Base-by-base conservation (phyloP, 2,113 vertebrate species). In the Rhizomys pruinosus region DNA sequence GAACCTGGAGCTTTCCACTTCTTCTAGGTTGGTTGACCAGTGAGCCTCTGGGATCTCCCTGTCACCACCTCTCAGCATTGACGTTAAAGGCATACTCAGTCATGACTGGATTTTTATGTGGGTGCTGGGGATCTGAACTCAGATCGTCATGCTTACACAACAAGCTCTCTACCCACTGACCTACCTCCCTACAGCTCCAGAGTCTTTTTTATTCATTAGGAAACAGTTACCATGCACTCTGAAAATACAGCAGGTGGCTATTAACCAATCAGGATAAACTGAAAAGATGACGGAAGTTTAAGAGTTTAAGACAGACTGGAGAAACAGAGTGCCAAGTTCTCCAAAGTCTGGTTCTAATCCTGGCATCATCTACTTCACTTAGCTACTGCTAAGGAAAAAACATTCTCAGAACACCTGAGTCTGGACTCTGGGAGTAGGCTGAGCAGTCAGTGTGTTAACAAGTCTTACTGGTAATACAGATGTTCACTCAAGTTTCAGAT, bases 311-410 rank as follows among this genome's bases (percentile, higher is more conserved):
- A 61, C 59, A 42, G 5, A n/a, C 66, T 29, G 25, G 74, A 72
- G 74, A 80, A 76, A 55, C 1, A 32, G n/a, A n/a, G 19, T 5
- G 29, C 13, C 0, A 3, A 1, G 1, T 61, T 94, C 42, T 80
- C 61, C 86, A 34, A 63, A 68, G 29, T 69, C 29, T 42, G 44
- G 7, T 84, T 37, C 85, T 52, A 17, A n/a, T 44, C 29, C 27
- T 44, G 0, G 0, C 3, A 22, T 7, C 2, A 1, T 12, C 39
- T 0, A 2, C 4, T 1, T 61, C 69, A 15, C 13, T 37, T 61
- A 39, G 59, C 32, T 63, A 10, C 34, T 64, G 34, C n/a, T 27
- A 57, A 77, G 66, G 71, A 81, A 66, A 64, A 37, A 37, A 39
- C 0, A 39, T 61, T 77, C 59, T 63, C 77, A 47, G 64, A 79